Conservation (phyloP, 2,888 invertebrate species). For the Lacanobia oleracea region DNA sequence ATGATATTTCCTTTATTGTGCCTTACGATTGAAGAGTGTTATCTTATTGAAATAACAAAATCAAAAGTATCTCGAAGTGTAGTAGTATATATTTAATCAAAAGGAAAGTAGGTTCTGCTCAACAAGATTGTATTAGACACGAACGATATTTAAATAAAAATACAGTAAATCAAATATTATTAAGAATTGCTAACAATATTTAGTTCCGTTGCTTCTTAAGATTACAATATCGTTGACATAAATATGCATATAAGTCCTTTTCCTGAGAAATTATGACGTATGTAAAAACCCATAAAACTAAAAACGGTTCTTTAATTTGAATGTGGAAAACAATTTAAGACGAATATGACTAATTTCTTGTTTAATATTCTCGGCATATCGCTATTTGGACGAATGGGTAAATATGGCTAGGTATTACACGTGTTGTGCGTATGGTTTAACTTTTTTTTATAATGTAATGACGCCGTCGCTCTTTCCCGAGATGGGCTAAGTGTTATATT, state of each 20-base stretch:
- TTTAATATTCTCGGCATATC: slow-evolving; percentile 31
- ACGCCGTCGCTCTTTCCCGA: background rate
- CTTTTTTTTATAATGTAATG: background rate
- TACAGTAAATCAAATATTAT: background rate
- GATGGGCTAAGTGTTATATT: background rate
- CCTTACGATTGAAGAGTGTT: background rate
- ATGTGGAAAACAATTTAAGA: slow-evolving; percentile 28
- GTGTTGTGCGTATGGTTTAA: background rate
- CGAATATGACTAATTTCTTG: background rate
- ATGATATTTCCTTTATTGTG: no score
- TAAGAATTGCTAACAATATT: background rate
- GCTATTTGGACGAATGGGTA: slow-evolving; percentile 13
- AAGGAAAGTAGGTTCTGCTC: no score
- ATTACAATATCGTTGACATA: no score
- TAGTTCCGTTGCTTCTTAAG: slow-evolving; percentile 3
- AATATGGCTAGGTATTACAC: slow-evolving; percentile 21
- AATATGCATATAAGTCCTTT: background rate
- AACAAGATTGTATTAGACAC: no score
- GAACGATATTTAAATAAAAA: no score
- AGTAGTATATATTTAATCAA: no score
- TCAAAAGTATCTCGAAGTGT: background rate
- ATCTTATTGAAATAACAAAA: background rate
- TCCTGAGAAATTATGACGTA: background rate
- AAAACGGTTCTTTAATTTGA: slow-evolving; percentile 25
- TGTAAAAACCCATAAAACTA: slow-evolving; percentile 43